Evolutionary conservation across 2,113 vertebrate genomes (phyloP), one percentile per base, ranked within the genome.

Genomic region (Petromus typicus): DNA sequence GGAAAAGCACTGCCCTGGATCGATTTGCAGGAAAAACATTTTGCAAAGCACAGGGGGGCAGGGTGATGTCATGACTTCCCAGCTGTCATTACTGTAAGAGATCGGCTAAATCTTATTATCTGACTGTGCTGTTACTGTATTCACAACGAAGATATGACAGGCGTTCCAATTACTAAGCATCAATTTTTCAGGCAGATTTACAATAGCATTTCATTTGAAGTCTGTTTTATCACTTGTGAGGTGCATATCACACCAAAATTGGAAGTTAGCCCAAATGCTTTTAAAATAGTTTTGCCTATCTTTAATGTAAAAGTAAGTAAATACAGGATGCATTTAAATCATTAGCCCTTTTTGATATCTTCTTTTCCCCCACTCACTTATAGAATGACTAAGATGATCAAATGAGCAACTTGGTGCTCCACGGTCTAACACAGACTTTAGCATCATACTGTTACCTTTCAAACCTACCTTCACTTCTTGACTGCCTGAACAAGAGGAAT

Each of bases 11-110:
- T 93, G 80, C 43, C 59, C 67, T 84, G 43, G 83, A 94, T 61
- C 93, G 89, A 94, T 94, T 96, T 92, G 81, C 61, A 95, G 96
- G 84, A 95, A 96, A 89, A 95, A 96, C 91, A 95, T 96, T 97
- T 95, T 97, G 82, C 90, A 89, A 45, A 90, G 54, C 93, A 91
- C 25, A 1, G 45, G 79, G 59, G 12, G 51, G 37, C 48, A 89
- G 71, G 56, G 79, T 82, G 82, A 94, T 94, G 82, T 83, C 81
- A 79, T 93, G 73, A 83, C 88, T 92, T 97, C 93, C 63, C 57
- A 95, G 83, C 93, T 97, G 90, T 97, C 96, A 91, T 89, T 78
- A 86, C 69, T 96, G 3, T 64, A 85, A 64, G 82, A 54, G 93
- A 82, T 93, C 89, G 76, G 93, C 75, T 91, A 93, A 95, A 80